Evolutionary conservation across 2,888 invertebrate species (phyloP), one percentile per base, ranked within the genome.

Genomic region (Epirrita christyi): DNA sequence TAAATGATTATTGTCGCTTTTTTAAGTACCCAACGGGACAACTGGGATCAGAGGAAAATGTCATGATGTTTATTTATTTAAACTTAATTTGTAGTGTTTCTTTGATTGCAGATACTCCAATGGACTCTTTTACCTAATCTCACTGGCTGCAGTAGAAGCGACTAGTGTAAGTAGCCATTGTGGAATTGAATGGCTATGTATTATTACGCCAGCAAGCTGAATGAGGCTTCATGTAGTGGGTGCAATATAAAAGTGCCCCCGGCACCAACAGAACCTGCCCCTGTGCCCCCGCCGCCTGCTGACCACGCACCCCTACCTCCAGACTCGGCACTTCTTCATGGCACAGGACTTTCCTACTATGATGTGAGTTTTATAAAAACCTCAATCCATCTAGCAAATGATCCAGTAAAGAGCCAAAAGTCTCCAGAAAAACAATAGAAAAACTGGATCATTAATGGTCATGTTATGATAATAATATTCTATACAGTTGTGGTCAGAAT

Each of bases 161-260:
- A 50, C 59, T 75, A 77, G 68, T 63, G 55, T 70, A 69, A 78
- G 68, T 74, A 70, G 72, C 65, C 64, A 69, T 72, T 72, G 65
- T 68, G 80, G 80, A 84, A 84, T 85, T 92, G 86, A 87, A 92
- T 92, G 92, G 94, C 94, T 91, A 94, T 94, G 94, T 94, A 94
- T 92, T 94, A 94, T 83, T 94, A 94, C 92, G 94, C 94, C 78
- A 94, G 94, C 90, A 94, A 94, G 88, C 83, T 94, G 79, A 94
- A 94, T 83, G 94, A 94, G 80, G 93, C 94, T 71, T 93, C 94
- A 87, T 93, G 94, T 92, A 93, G 93, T 70, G 92, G 92, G 63
- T 92, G 92, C 72, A 85, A 86, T 67, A 81, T 90, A 66, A 92
- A 89, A 78, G 88, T 85, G 75, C 89, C 83, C 50, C 88, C 85